Evolutionary conservation across 2,113 vertebrate species (phyloP).

Genomic region (Lepus timidus): DNA sequence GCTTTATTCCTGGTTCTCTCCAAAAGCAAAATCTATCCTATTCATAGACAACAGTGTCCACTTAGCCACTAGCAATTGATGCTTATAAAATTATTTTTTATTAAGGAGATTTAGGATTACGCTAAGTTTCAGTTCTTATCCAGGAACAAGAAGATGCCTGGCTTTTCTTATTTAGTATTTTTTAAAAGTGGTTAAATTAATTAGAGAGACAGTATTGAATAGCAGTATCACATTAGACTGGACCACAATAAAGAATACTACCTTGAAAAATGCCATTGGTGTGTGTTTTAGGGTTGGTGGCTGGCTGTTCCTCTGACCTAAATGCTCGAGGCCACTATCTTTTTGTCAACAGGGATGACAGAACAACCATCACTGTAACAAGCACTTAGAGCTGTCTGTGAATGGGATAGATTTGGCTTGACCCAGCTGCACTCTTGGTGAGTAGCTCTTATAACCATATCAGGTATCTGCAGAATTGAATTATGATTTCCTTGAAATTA

Average conservation of each 20-base stretch:
- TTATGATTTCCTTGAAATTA: not conserved
- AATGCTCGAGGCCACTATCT: not conserved
- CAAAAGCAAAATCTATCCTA: not conserved
- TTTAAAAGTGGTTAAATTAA: slow-evolving; percentile 22
- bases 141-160: not conserved
- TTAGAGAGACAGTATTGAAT: not conserved
- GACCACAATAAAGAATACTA: not conserved
- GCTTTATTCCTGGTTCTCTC: not conserved
- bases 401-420: not conserved
- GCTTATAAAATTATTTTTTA: slow-evolving; percentile 1
- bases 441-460: not conserved
- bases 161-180: not conserved
- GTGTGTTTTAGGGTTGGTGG: not conserved
- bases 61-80: not conserved
- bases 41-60: not conserved
- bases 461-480: slow-evolving; percentile 8
- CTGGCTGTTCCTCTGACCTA: not conserved
- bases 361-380: not conserved
- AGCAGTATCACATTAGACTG: not conserved
- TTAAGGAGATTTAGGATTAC: not conserved
- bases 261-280: not conserved
- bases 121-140: not conserved
- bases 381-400: not conserved
- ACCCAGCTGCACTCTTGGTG: not conserved
- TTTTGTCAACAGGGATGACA: not conserved